phyloP scores from a whole-genome alignment of 1,140 invertebrate genomes.

The Aphelinus certus region DNA sequence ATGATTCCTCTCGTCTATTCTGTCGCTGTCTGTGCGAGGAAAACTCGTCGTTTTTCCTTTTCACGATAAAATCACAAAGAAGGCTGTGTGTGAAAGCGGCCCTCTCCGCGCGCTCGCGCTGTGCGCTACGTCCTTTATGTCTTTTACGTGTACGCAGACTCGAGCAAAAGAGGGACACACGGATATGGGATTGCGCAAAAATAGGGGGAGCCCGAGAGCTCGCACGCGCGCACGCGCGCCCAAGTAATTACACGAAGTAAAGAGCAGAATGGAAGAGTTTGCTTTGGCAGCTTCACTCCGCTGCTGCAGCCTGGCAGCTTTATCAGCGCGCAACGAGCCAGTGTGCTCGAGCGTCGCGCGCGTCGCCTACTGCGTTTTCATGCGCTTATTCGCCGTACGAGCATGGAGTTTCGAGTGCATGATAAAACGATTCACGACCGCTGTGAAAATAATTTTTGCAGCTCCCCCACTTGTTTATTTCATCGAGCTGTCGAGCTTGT shows the following conservation, averaged over 20 bases:
- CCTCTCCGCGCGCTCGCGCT: neutral
- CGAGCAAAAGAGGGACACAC: conserved; percentile 1
- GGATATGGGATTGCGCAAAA: conserved; percentile 4
- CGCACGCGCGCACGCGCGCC: too few species aligned
- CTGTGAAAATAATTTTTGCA: too few species aligned
- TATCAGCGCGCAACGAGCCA: neutral
- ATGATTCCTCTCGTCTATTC: conserved; percentile 10
- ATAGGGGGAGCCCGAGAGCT: neutral
- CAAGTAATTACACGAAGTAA: too few species aligned
- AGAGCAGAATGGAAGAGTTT: too few species aligned
- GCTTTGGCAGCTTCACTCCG: conserved; percentile 10
- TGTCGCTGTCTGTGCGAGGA: neutral
- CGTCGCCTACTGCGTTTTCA: neutral
- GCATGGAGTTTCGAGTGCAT: too few species aligned
- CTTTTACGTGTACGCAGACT: conserved; percentile 3
- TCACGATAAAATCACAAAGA: conserved; percentile 37
- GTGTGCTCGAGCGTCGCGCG: too few species aligned
- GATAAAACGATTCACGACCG: too few species aligned
- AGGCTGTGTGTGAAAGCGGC: conserved; percentile 4
- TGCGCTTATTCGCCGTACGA: neutral
- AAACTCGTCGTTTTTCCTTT: conserved; percentile 8
- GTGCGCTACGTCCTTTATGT: neutral
- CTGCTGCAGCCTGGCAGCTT: neutral
- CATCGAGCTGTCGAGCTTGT: too few species aligned
- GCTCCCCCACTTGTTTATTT: too few species aligned